Evolutionary conservation across 2,113 vertebrate genomes (phyloP).

Genomic region (Eulemur rufifrons): DNA sequence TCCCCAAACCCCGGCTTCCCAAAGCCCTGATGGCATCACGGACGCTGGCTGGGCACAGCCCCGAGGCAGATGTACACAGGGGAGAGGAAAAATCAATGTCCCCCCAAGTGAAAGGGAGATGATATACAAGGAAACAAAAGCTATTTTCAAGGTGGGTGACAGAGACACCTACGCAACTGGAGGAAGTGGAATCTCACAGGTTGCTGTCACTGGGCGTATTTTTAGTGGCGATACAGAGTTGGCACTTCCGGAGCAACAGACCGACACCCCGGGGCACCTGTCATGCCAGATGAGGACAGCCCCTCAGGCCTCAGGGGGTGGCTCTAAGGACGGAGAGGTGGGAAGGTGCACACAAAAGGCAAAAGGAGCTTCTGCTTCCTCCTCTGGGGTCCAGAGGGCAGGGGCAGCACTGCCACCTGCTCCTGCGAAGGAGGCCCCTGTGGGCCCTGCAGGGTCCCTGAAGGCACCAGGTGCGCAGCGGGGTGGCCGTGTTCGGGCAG

Average conservation of each 20-base stretch:
- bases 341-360: neutral
- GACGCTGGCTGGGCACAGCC: neutral
- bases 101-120: neutral
- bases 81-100: neutral
- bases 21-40: neutral
- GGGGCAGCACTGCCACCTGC: neutral
- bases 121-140: neutral
- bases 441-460: neutral
- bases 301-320: neutral
- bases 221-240: neutral
- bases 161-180: neutral
- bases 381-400: neutral
- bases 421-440: neutral
- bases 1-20: neutral
- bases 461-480: accelerated
- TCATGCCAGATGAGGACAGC: neutral
- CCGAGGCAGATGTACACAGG: neutral
- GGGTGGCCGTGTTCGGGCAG: neutral
- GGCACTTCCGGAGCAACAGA: neutral
- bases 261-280: accelerated
- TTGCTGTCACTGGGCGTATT: neutral
- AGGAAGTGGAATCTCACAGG: neutral
- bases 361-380: neutral
- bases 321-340: neutral
- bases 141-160: neutral